phyloP scores from a whole-genome alignment of 2,797 vertebrate genomes.

The Xerus rutilus region DNA sequence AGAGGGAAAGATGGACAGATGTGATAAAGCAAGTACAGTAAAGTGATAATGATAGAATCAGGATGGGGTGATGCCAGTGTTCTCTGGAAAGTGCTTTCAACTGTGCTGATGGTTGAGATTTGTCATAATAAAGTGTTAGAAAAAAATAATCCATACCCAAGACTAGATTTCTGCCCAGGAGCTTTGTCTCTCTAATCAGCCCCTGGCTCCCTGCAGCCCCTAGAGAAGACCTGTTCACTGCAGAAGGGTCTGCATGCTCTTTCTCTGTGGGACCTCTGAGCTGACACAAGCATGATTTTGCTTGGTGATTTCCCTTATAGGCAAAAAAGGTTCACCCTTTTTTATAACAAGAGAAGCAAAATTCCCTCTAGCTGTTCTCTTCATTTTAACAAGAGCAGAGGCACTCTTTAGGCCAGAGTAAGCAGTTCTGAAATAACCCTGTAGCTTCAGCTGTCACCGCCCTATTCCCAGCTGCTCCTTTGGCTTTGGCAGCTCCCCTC shows the following conservation, averaged over 20 bases:
- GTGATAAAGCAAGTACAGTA: background rate
- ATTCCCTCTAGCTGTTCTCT: conserved; percentile 72
- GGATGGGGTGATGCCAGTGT: background rate
- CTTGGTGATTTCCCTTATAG: background rate
- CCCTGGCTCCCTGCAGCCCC: too few species aligned
- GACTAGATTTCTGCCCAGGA: background rate
- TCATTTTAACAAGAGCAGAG: conserved; percentile 57
- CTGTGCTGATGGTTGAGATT: background rate
- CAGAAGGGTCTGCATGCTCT: background rate
- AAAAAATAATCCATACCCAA: background rate
- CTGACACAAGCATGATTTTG: background rate
- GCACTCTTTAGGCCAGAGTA: conserved; percentile 3
- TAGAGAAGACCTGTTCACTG: background rate
- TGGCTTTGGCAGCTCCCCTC: background rate
- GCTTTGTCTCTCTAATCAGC: background rate
- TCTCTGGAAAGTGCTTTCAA: background rate
- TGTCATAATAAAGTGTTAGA: background rate
- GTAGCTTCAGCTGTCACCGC: conserved; percentile 75
- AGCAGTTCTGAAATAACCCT: conserved; percentile 62
- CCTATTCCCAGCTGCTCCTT: conserved; percentile 70
- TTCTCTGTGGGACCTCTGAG: background rate
- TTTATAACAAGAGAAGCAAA: conserved; percentile 18
- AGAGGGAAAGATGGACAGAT: background rate
- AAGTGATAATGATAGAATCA: background rate
- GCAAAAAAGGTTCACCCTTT: background rate